These are phyloP conservation scores for Grammomys dolichurus DNA, from an alignment of 2,113 vertebrate genomes.

Conservation along the genomic window DNA sequence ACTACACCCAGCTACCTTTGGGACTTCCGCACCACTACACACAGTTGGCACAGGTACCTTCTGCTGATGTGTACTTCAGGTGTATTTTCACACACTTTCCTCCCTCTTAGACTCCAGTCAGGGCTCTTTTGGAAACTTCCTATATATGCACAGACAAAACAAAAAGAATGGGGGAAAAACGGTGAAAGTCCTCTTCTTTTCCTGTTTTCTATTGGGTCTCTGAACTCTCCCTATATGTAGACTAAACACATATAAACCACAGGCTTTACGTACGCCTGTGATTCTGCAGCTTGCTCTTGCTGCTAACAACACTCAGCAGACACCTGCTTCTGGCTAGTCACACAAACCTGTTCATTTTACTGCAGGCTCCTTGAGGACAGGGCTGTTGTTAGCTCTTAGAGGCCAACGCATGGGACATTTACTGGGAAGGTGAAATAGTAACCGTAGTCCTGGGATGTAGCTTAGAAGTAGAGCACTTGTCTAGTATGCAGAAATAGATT, in stretches of 20 bases:
- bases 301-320: background rate
- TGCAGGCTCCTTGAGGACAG: background rate
- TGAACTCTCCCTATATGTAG: background rate
- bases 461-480: background rate
- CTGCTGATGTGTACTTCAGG: background rate
- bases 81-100: background rate
- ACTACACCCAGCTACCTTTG: background rate
- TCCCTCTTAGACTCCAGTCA: background rate
- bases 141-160: background rate
- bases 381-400: background rate
- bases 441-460: background rate
- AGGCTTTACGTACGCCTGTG: background rate
- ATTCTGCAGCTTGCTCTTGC: background rate
- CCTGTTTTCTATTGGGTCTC: background rate
- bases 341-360: background rate
- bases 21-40: background rate
- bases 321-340: background rate
- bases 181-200: background rate
- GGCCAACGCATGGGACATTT: background rate
- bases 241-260: background rate
- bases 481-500: background rate
- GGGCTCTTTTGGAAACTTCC: background rate
- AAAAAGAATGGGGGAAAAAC: background rate
- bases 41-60: background rate
- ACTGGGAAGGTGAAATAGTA: background rate